phyloP scores from a whole-genome alignment of 2,797 vertebrate genomes.

The Ara ararauna region DNA sequence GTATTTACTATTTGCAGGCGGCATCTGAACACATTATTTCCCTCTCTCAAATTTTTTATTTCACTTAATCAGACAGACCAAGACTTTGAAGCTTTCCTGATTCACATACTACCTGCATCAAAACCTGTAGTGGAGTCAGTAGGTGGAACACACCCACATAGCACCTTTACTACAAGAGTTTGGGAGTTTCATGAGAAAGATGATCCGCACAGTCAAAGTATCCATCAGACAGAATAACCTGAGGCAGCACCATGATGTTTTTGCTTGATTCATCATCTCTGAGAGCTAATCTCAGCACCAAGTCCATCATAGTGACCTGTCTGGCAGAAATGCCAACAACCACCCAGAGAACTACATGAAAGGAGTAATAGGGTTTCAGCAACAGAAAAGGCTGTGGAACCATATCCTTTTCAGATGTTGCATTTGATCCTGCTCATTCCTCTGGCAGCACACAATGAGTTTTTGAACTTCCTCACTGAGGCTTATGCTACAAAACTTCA shows the following conservation, averaged over 20 bases:
- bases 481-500: not conserved
- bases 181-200: not conserved
- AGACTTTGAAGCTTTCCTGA: not conserved
- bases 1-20: not conserved
- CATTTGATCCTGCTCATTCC: fast-evolving
- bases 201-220: not conserved
- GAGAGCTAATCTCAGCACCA: not conserved
- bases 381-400: not conserved
- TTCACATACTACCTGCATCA: not conserved
- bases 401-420: fast-evolving
- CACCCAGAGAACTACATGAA: not conserved
- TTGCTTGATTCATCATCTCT: not conserved
- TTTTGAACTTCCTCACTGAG: not conserved
- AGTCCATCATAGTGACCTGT: not conserved
- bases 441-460: not conserved
- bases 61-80: not conserved
- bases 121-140: not conserved
- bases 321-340: not conserved
- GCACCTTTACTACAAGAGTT: not conserved
- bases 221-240: not conserved
- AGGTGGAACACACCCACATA: not conserved
- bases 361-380: not conserved
- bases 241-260: not conserved
- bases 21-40: not conserved
- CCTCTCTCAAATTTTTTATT: not conserved